Evolutionary conservation across 2,888 invertebrate species (phyloP), one percentile per base, ranked within the genome.

Genomic region (Odontomyia ornata): DNA sequence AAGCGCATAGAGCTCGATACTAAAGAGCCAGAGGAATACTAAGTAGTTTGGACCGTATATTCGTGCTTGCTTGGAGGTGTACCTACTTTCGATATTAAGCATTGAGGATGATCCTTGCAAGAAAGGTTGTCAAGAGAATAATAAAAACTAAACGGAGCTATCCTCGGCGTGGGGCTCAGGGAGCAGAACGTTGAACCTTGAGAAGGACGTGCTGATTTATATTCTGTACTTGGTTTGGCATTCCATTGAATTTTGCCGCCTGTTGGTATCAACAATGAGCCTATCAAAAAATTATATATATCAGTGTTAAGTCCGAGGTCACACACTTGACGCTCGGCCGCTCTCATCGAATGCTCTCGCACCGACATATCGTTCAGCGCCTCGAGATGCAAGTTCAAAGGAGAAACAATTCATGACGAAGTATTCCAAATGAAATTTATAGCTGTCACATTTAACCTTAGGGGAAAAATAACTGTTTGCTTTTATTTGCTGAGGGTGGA

Each of bases 191-290:
- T 15, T n/a, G 1, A 15, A 36, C n/a, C 15, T 27, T 13, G 56
- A 52, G 21, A 21, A 30, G 60, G 36, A 21, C 15, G 28, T 72
- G 56, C 56, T 72, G 71, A 72, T 72, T 72, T 72, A 72, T 72
- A 52, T 72, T 52, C 71, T 27, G 71, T 23, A 27, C 56, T 72
- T 56, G 71, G 28, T 56, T 72, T 56, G 52, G 56, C n/a, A 27
- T 72, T 72, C 56, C 71, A 56, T 72, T 72, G 71, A 72, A 52
- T 72, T 52, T 72, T 52, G 71, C 52, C 56, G 71, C 71, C 71
- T 72, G 71, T 72, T 72, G 71, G 71, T 72, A 72, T 56, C 71
- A 72, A 72, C 71, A 72, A 72, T 72, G 71, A 72, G 52, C 71
- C 71, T 72, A 72, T 72, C 71, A 72, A 72, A 72, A 72, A 72